Conservation (phyloP, 2,797 vertebrate genomes). For the Hemitrygon akajei region DNA sequence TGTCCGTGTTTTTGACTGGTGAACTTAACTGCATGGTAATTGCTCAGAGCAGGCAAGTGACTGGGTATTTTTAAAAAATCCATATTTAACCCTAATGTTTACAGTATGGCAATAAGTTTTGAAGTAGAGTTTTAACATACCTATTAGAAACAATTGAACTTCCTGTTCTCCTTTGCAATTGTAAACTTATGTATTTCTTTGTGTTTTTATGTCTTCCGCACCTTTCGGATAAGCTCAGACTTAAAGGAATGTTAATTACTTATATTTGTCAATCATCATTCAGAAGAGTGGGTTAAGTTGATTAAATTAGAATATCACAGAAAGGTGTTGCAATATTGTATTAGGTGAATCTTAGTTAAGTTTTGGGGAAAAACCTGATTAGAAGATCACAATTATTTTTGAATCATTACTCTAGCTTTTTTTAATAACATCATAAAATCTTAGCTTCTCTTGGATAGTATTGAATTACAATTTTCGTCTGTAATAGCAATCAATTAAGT, state of each 20-base stretch:
- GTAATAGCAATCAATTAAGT: background rate
- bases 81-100: background rate
- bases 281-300: background rate
- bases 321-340: background rate
- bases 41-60: background rate
- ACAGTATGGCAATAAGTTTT: background rate
- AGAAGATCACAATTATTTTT: background rate
- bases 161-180: background rate
- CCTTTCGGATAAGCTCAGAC: background rate
- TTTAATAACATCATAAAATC: background rate
- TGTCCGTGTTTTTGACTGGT: background rate
- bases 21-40: background rate
- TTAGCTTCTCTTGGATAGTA: background rate
- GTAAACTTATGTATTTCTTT: background rate
- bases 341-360: background rate
- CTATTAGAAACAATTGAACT: background rate
- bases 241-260: background rate
- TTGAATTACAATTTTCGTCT: background rate
- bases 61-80: background rate
- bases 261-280: background rate
- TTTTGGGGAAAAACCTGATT: background rate
- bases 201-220: too few species aligned
- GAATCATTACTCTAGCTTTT: background rate
- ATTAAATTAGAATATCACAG: background rate
- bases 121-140: background rate